Percentiles rank a stretch among this genome's conserved stretches.
These are phyloP conservation scores for Pteronura brasiliensis DNA, from an alignment of 2,113 vertebrate genomes.

Conservation along the genomic window DNA sequence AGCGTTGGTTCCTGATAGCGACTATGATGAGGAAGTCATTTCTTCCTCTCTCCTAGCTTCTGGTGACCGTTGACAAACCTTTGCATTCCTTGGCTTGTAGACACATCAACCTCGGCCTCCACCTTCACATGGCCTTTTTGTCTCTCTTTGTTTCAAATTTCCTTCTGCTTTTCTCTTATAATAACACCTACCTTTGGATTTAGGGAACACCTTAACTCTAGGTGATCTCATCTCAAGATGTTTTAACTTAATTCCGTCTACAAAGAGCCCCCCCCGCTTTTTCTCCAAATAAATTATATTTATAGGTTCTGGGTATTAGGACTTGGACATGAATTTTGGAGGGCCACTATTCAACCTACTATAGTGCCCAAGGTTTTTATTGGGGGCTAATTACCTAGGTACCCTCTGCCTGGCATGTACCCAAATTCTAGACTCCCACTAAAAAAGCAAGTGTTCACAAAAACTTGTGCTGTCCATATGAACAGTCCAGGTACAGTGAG, in stretches of 20 bases:
- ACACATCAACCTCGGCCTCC: not conserved
- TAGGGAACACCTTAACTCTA: not conserved
- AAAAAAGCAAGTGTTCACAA: not conserved
- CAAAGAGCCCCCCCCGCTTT: not conserved
- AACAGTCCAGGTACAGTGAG: not conserved
- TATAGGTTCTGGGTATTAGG: not conserved
- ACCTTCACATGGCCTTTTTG: not conserved
- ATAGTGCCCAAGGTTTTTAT: not conserved
- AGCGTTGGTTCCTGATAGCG: not conserved
- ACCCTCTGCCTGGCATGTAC: not conserved
- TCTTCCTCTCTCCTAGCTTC: not conserved
- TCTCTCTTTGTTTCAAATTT: not conserved
- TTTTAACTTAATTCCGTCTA: constrained; percentile 3
- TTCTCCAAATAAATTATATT: not conserved
- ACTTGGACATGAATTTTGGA: not conserved
- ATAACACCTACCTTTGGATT: not conserved
- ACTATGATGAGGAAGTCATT: not conserved
- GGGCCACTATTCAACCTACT: not conserved
- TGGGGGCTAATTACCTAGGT: not conserved
- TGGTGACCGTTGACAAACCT: not conserved
- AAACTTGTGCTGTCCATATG: not conserved
- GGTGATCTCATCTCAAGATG: not conserved
- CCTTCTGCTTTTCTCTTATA: not conserved
- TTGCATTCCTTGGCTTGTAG: not conserved
- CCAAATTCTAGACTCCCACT: not conserved